phyloP scores from a whole-genome alignment of 2,888 invertebrate genomes.

The Drosophila mercatorum region DNA sequence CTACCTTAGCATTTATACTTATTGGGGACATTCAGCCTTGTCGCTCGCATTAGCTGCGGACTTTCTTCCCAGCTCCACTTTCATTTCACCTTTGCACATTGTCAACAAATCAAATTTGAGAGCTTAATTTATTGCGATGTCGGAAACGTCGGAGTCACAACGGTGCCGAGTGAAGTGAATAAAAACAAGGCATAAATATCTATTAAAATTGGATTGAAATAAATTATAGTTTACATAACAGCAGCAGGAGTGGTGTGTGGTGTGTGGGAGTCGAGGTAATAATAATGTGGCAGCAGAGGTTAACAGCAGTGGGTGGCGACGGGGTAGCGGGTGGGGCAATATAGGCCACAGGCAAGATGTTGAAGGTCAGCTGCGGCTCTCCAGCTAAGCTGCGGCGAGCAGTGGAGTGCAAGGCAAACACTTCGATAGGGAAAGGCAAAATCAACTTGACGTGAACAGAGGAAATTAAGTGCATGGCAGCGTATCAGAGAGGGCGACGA shows the following conservation, averaged over 20 bases:
- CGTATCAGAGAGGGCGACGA: slow-evolving; percentile 25
- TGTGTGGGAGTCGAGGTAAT: slow-evolving; percentile 9
- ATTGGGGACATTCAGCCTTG: not conserved
- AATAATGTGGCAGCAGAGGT: slow-evolving; percentile 29
- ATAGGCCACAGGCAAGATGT: slow-evolving; percentile 17
- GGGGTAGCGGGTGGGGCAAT: not conserved
- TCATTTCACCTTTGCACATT: slow-evolving; percentile 17
- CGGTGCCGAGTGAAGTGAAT: slow-evolving; percentile 29
- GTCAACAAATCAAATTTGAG: slow-evolving; percentile 43
- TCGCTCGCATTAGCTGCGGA: not conserved
- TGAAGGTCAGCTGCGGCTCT: slow-evolving; percentile 46
- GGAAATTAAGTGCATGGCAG: slow-evolving; percentile 72
- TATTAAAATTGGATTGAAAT: slow-evolving; percentile 73
- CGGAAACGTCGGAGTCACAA: slow-evolving; percentile 57
- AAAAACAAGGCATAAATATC: slow-evolving; percentile 71
- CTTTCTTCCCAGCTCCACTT: not conserved
- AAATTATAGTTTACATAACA: slow-evolving; percentile 62
- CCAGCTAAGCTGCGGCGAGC: slow-evolving; percentile 36
- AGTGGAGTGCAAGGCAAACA: slow-evolving; percentile 68
- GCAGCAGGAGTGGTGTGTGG: not conserved
- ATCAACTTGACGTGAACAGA: slow-evolving; percentile 63
- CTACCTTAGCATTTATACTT: too few species aligned
- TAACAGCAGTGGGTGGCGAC: not conserved
- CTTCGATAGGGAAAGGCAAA: slow-evolving; percentile 57
- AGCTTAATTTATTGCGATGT: slow-evolving; percentile 62